phyloP scores from a whole-genome alignment of 2,113 vertebrate species.

The Phylloscopus whistleri region DNA sequence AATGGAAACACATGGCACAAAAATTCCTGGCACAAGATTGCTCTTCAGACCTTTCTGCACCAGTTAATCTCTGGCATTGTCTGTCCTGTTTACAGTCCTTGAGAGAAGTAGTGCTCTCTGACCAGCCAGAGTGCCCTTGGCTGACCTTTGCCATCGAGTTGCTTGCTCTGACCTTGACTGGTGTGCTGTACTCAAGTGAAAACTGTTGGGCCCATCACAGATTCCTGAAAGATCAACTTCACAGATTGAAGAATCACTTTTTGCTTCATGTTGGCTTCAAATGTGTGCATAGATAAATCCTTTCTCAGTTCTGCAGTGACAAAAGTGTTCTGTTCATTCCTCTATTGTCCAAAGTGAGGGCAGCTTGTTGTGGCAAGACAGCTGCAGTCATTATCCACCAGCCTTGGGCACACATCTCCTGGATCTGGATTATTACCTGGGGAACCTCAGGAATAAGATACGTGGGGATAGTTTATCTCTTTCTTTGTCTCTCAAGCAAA shows the following conservation, averaged over 20 bases:
- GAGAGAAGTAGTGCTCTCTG: neutral
- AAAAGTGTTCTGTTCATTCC: neutral
- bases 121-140: slow-evolving; percentile 12
- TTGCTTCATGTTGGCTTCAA: neutral
- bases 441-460: neutral
- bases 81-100: neutral
- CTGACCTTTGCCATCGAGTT: slow-evolving; percentile 7
- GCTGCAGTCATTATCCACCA: neutral
- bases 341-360: neutral
- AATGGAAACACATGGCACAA: neutral
- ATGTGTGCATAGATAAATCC: neutral
- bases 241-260: neutral
- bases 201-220: neutral
- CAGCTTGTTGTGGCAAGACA: neutral
- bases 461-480: neutral
- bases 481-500: neutral
- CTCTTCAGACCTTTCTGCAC: slow-evolving; percentile 42
- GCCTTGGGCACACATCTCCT: neutral
- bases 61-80: slow-evolving; percentile 30
- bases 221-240: neutral
- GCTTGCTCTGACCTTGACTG: slow-evolving; percentile 26
- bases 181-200: neutral
- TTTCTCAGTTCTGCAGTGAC: neutral
- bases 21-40: slow-evolving; percentile 14
- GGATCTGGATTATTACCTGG: neutral